Conservation (phyloP, 2,113 vertebrate genomes). For the Baryphthengus martii region DNA sequence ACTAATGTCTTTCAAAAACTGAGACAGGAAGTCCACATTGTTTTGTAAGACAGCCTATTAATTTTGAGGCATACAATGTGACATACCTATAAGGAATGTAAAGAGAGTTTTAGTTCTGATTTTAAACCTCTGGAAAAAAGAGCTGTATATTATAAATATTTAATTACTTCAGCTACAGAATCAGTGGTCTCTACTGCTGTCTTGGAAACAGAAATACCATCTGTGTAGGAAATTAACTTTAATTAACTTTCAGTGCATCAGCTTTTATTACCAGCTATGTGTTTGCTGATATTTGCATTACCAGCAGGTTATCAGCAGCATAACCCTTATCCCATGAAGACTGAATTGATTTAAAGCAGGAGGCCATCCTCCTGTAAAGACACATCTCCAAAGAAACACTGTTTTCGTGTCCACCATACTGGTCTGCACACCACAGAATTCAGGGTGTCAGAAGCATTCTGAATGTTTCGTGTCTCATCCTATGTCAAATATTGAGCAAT, state of each 20-base stretch:
- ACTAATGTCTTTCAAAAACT: background rate
- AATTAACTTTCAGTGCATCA: background rate
- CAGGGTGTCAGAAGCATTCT: background rate
- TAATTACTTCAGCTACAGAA: background rate
- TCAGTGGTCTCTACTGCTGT: background rate
- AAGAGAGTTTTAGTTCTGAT: background rate
- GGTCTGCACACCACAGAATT: background rate
- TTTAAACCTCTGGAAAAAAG: background rate
- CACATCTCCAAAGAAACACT: background rate
- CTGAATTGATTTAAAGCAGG: background rate
- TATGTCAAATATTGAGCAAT: background rate
- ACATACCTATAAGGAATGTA: background rate
- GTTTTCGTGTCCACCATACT: background rate
- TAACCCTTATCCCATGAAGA: background rate
- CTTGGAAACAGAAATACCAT: background rate
- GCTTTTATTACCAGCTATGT: background rate
- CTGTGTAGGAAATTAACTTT: background rate
- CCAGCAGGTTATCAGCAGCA: background rate
- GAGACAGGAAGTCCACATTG: background rate
- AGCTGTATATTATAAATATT: background rate
- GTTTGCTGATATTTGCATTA: background rate
- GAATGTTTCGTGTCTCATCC: background rate
- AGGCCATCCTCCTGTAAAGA: background rate
- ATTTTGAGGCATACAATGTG: background rate
- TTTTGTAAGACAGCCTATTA: background rate